phyloP scores from a whole-genome alignment of 2,113 vertebrate species.

The Actinemys pallida region DNA sequence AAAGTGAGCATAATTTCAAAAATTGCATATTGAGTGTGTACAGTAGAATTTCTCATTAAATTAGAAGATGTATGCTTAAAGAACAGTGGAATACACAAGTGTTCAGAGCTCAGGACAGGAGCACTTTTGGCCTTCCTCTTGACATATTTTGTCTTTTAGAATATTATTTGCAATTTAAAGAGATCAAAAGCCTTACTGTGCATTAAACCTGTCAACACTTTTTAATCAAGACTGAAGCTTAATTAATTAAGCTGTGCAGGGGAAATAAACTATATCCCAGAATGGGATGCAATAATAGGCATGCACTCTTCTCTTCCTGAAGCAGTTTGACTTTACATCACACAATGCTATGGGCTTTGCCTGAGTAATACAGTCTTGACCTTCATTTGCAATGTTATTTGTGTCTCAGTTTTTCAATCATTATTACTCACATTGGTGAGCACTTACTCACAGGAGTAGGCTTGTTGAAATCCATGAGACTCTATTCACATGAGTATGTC shows the following conservation, averaged over 20 bases:
- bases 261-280: background rate
- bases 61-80: background rate
- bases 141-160: background rate
- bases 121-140: background rate
- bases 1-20: background rate
- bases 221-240: background rate
- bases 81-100: background rate
- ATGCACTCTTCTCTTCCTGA: background rate
- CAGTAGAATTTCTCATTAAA: background rate
- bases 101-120: background rate
- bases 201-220: background rate
- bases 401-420: background rate
- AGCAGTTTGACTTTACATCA: background rate
- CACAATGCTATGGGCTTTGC: background rate
- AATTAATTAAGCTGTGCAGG: background rate
- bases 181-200: background rate
- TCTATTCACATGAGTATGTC: background rate
- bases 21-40: background rate
- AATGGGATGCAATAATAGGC: background rate
- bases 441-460: background rate
- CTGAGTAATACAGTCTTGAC: background rate
- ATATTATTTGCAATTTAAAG: background rate
- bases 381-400: background rate
- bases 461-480: background rate
- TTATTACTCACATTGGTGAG: background rate